phyloP scores from a whole-genome alignment of 1,140 invertebrate genomes.

The Magallana ariakensis region DNA sequence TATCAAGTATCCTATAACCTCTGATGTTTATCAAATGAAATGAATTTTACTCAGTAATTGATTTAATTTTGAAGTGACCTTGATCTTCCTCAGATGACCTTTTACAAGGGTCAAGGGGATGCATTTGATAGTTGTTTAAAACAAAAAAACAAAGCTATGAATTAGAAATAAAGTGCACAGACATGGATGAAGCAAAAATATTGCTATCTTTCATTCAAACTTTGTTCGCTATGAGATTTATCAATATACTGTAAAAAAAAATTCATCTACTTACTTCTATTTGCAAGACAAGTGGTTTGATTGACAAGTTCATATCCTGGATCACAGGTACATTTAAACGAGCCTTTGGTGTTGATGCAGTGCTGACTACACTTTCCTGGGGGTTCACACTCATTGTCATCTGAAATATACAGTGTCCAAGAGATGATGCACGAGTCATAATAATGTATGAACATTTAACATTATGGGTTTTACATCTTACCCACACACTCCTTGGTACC shows the following conservation, averaged over 20 bases:
- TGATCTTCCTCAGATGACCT: too few relatives aligned
- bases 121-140: too few relatives aligned
- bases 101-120: too few relatives aligned
- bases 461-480: slow-evolving; percentile 53
- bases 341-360: slow-evolving; percentile 85
- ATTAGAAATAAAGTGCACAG: too few relatives aligned
- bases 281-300: slow-evolving; percentile 93
- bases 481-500: slow-evolving; percentile 83
- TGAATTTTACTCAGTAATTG: too few relatives aligned
- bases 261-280: slow-evolving; percentile 82
- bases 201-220: neutral
- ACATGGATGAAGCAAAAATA: too few relatives aligned
- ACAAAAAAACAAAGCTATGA: too few relatives aligned
- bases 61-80: too few relatives aligned
- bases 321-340: slow-evolving; percentile 87
- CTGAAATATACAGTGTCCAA: slow-evolving; percentile 74
- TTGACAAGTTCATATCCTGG: slow-evolving; percentile 87
- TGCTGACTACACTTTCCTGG: slow-evolving; percentile 93
- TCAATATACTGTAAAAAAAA: neutral
- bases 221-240: neutral
- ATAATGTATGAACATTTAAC: too few relatives aligned
- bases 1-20: too few relatives aligned
- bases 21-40: too few relatives aligned
- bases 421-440: too few relatives aligned
- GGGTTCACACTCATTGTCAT: slow-evolving; percentile 93